Base-by-base conservation (phyloP, 2,113 vertebrate species). In the Grammomys dolichurus region DNA sequence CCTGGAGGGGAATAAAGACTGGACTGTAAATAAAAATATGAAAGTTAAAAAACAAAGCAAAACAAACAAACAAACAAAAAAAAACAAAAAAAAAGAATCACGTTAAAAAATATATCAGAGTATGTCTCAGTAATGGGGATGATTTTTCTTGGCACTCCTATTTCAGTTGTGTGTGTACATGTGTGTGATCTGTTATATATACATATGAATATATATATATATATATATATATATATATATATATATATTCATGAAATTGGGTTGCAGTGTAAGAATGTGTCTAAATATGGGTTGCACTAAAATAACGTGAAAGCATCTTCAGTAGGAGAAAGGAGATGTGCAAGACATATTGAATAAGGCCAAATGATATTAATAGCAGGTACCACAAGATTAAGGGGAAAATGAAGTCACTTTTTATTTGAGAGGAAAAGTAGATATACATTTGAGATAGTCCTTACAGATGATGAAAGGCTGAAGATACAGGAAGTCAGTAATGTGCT, bases 221-320 rank as follows among this genome's bases (percentile, higher is more conserved):
- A n/a, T 80, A n/a, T 80, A 31, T 33, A n/a, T 40, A 40, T 40
- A 40, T 40, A 40, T 40, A 40, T 40, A 2, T 75, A 26, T 40
- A 22, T n/a, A 58, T 76, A 24, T 26, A n/a, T 80, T 24, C 28
- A 56, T 73, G 13, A 26, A 75, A 60, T 5, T 60, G n/a, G 17
- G 40, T 60, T 92, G 33, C 78, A 89, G 14, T 80, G 0, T 69
- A 87, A 92, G 65, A 75, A 75, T n/a, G 7, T 63, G 7, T 70
- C 43, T 80, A 86, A 40, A 63, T 80, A 9, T 87, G 31, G 48
- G 22, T 75, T 94, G 48, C 12, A 87, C 14, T 87, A 89, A 85
- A 89, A 87, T 70, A 90, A 77, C 17, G 16, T 60, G 48, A 92
- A 95, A 94, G 63, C 48, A 36, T 46, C 43, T 75, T 26, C 46